Conservation (phyloP, 2,888 invertebrate species). For the Drosophila tanythrix region DNA sequence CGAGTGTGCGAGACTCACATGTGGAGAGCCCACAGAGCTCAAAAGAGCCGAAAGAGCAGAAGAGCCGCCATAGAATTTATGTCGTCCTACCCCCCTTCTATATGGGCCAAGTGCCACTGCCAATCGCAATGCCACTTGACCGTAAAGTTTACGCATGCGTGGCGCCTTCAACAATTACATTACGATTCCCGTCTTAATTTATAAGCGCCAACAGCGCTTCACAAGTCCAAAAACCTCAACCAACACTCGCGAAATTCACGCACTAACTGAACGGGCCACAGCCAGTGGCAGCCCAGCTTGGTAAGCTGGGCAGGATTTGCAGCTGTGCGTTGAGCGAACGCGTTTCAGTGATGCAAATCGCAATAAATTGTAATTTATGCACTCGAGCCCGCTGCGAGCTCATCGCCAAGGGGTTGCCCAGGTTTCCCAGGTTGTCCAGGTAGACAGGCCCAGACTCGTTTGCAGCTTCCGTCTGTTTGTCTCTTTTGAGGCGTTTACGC, state of each 20-base stretch:
- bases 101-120: slow-evolving; percentile 11
- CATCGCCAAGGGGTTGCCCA: slow-evolving; percentile 39
- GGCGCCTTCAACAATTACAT: slow-evolving; percentile 40
- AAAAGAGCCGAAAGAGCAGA: slow-evolving; percentile 17
- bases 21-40: slow-evolving; percentile 21
- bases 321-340: slow-evolving; percentile 55
- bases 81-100: background rate
- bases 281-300: background rate
- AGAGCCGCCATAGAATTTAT: slow-evolving; percentile 36
- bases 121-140: slow-evolving; percentile 64
- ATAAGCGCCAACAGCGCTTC: slow-evolving; percentile 13
- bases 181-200: slow-evolving; percentile 32
- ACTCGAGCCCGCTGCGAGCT: slow-evolving; percentile 54
- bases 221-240: slow-evolving; percentile 20
- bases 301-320: slow-evolving; percentile 43
- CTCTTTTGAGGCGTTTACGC: slow-evolving; percentile 78
- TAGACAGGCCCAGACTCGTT: slow-evolving; percentile 28
- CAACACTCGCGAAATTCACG: slow-evolving; percentile 67
- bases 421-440: slow-evolving; percentile 8
- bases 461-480: slow-evolving; percentile 47
- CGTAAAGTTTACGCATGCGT: slow-evolving; percentile 73
- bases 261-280: slow-evolving; percentile 59
- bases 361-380: slow-evolving; percentile 83
- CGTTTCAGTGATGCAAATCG: slow-evolving; percentile 78
- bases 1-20: slow-evolving; percentile 58